These are phyloP conservation scores for Goniozus legneri DNA, from an alignment of 1,140 invertebrate genomes.

Conservation along the genomic window DNA sequence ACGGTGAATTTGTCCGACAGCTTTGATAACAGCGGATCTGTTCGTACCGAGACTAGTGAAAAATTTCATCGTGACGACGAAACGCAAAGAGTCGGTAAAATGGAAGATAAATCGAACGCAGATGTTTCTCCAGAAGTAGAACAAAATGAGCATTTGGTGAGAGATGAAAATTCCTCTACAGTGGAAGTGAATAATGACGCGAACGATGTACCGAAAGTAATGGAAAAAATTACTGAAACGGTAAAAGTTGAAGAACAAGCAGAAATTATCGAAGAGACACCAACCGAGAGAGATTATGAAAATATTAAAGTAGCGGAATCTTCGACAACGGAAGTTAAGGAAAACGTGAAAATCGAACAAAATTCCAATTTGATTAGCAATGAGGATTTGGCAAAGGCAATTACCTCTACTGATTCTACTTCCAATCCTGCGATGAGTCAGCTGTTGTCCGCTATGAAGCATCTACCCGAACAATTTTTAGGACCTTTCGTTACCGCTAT, in stretches of 20 bases:
- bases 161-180: neutral
- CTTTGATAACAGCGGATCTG: neutral
- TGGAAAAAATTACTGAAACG: neutral
- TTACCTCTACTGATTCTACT: slow-evolving; percentile 23
- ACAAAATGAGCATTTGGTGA: neutral
- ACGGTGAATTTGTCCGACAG: slow-evolving; percentile 14
- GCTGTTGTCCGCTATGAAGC: slow-evolving; percentile 41
- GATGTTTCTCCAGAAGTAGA: neutral
- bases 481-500: slow-evolving; percentile 38
- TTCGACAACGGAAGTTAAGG: neutral
- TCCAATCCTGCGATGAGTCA: slow-evolving; percentile 41
- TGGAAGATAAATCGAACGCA: neutral
- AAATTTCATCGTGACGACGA: too few relatives aligned
- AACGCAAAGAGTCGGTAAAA: neutral
- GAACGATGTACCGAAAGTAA: neutral
- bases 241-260: neutral
- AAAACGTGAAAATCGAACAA: neutral
- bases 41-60: too few relatives aligned
- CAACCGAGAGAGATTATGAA: neutral
- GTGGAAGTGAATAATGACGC: neutral
- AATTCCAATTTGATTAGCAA: neutral
- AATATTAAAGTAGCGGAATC: neutral
- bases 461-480: slow-evolving; percentile 43
- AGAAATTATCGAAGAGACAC: neutral
- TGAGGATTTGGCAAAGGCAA: too few relatives aligned